phyloP scores from a whole-genome alignment of 2,888 invertebrate species.

The Phragmatobia fuliginosa region DNA sequence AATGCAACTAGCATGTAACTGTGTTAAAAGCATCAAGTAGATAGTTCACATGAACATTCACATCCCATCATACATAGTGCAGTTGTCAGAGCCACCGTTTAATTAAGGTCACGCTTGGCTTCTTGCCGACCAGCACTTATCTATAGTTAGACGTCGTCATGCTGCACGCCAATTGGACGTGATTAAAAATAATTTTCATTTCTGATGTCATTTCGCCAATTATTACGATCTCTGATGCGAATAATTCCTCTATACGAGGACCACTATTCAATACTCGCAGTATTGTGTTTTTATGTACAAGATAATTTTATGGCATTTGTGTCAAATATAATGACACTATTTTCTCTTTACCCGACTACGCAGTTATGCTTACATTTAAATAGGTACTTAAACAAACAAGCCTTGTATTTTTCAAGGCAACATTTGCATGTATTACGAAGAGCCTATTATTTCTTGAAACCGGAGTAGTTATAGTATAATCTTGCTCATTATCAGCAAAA shows the following conservation, averaged over 20 bases:
- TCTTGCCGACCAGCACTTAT: constrained; percentile 68
- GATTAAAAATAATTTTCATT: constrained; percentile 86
- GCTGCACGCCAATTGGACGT: constrained; percentile 79
- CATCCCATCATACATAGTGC: constrained; percentile 29
- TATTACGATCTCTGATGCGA: constrained; percentile 74
- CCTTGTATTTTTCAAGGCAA: not conserved
- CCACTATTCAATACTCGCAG: constrained; percentile 35
- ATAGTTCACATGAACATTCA: not conserved
- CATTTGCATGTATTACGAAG: too few species aligned
- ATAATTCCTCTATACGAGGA: constrained; percentile 71
- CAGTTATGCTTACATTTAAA: not conserved
- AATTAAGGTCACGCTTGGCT: constrained; percentile 81
- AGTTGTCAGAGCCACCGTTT: constrained; percentile 71
- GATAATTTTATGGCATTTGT: constrained; percentile 39
- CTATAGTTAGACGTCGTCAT: constrained; percentile 65
- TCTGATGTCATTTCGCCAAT: constrained; percentile 83
- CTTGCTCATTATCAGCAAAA: too few species aligned
- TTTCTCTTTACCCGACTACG: constrained; percentile 10
- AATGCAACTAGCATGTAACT: not conserved
- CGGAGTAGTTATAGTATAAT: too few species aligned
- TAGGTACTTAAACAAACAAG: too few species aligned
- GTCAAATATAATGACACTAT: constrained; percentile 30
- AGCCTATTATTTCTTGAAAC: too few species aligned
- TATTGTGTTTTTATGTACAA: constrained; percentile 27
- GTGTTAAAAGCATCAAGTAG: not conserved